phyloP scores from a whole-genome alignment of 2,888 invertebrate genomes.

The Metacarcinus magister region DNA sequence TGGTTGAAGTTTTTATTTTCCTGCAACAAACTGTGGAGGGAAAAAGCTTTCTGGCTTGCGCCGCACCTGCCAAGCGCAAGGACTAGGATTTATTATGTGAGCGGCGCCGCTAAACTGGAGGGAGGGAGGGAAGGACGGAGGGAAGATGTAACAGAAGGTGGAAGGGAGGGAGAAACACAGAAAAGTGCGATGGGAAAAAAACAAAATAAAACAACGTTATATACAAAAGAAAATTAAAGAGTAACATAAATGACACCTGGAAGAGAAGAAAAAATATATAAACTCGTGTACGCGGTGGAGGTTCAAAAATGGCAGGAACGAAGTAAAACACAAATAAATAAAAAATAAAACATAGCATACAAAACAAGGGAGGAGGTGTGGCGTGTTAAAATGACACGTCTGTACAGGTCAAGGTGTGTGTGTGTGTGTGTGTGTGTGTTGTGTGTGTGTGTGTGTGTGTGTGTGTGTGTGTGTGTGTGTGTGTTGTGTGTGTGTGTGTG shows the following conservation, averaged over 20 bases:
- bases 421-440: conserved; percentile 31
- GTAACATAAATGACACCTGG: not conserved
- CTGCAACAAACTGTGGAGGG: conserved; percentile 1
- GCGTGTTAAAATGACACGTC: not conserved
- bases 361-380: not conserved
- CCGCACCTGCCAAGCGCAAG: not conserved
- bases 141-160: not conserved
- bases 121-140: not conserved
- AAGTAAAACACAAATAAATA: not conserved
- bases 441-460: not conserved
- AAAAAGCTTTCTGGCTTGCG: not conserved
- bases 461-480: not conserved
- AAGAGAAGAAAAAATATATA: not conserved
- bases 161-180: no score
- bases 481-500: conserved; percentile 13
- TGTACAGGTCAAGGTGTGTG: not conserved
- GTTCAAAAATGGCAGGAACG: not conserved
- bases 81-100: not conserved
- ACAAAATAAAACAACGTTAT: not conserved
- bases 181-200: not conserved
- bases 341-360: not conserved
- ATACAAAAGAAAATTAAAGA: not conserved
- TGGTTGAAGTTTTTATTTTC: not conserved
- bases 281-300: not conserved
- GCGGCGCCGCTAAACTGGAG: not conserved